These are phyloP conservation scores for Xyliphius kryptos DNA, from an alignment of 2,113 vertebrate species.

Conservation along the genomic window DNA sequence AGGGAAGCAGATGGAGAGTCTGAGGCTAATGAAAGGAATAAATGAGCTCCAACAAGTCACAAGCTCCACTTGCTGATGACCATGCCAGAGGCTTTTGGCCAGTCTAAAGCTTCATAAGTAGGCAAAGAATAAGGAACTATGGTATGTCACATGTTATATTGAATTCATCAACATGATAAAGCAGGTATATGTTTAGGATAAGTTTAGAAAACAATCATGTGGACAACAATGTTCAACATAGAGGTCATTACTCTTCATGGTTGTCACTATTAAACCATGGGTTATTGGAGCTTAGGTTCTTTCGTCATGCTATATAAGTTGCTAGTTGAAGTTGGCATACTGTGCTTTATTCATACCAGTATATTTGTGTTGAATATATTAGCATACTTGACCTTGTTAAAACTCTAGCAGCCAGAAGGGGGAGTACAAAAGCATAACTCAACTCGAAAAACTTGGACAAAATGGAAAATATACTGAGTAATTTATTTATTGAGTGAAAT, in stretches of 20 bases:
- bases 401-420: no score
- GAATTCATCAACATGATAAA: slow-evolving; percentile 12
- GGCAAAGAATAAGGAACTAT: slow-evolving; percentile 21
- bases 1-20: slow-evolving; percentile 32
- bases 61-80: slow-evolving; percentile 34
- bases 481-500: no score
- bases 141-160: slow-evolving; percentile 27
- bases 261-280: slow-evolving; percentile 3
- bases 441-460: no score
- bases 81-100: slow-evolving; percentile 34
- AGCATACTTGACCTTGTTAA: no score
- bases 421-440: no score
- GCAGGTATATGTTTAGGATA: slow-evolving; percentile 15
- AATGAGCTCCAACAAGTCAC: slow-evolving; percentile 32
- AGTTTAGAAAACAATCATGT: slow-evolving; percentile 10
- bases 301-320: no score
- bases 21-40: slow-evolving; percentile 44
- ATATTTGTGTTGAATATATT: no score
- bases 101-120: no score
- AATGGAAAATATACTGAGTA: no score
- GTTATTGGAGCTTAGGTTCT: not conserved
- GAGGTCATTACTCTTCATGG: slow-evolving; percentile 6
- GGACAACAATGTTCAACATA: slow-evolving; percentile 5
- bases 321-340: no score
- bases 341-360: no score